Base-by-base conservation (phyloP, 2,797 vertebrate species). In the Hipposideros larvatus region DNA sequence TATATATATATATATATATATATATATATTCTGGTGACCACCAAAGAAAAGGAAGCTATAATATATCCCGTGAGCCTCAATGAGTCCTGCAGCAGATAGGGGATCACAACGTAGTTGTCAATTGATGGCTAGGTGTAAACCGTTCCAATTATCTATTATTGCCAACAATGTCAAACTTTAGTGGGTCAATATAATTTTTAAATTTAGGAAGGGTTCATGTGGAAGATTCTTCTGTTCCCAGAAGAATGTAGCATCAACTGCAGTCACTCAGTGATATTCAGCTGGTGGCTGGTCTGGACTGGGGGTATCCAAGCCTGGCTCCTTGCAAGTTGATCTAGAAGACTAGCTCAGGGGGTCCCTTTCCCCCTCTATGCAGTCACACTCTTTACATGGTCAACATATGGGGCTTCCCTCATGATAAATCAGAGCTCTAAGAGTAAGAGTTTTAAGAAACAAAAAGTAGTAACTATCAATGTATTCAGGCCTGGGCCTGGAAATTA, bases 281-380 rank as follows among this genome's bases (percentile, higher is more conserved):
- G 43, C 9, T 78, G 4, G 2, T 15, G 7, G 4, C 19, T 83
- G 37, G 15, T 16, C 61, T 78, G 51, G 14, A 5, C 7, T 7
- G 18, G 7, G 9, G 0, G 11, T 4, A 4, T 65, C 11, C 61
- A 80, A 43, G 21, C 0, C 13, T 41, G 26, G 7, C n/a, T 87
- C 24, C 22, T 78, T 83, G 14, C 3, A 43, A 79, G 0, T 13
- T 66, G 3, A n/a, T 22, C 21, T 59, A 1, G 16, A 91, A 70
- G 37, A 68, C 26, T 46, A 31, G 11, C 1, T 93, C 1, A 53
- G 10, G 48, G 31, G 31, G 28, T 10, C 31, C 21, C 53, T 51
- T 77, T 43, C 4, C 9, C 28, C 19, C 8, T 37, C 18, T 28
- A 53, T 0, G 0, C 13, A 22, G 21, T 4, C 34, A 10, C 28